Evolutionary conservation across 2,797 vertebrate species (phyloP).

Genomic region (Chaunax sp.): DNA sequence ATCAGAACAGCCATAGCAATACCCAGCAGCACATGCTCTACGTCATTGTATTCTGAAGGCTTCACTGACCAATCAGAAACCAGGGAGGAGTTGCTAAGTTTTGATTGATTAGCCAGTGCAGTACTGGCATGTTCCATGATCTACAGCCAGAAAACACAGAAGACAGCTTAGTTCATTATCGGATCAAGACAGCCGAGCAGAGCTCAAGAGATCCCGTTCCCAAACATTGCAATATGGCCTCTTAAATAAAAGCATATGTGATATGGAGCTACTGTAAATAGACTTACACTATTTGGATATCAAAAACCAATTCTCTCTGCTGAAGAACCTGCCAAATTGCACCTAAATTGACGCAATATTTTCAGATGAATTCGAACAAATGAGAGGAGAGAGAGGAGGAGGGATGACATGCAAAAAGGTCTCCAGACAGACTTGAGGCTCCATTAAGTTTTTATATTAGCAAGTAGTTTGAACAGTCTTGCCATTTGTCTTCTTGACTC

Average conservation of each 20-base stretch:
- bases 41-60: constrained; percentile 73
- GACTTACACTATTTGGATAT: too few relatives aligned
- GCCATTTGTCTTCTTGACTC: neutral
- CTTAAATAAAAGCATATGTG: too few relatives aligned
- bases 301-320: neutral
- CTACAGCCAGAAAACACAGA: constrained; percentile 53
- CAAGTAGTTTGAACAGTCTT: neutral
- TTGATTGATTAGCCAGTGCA: constrained; percentile 55
- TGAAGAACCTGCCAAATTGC: neutral
- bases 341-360: neutral
- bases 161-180: constrained; percentile 5
- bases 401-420: too few relatives aligned
- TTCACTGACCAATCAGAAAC: neutral
- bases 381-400: neutral
- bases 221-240: too few relatives aligned
- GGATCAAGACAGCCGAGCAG: neutral
- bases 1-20: constrained; percentile 91
- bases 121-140: constrained; percentile 68
- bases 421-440: neutral
- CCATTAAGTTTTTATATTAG: neutral
- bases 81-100: constrained; percentile 43
- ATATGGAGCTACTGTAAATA: too few relatives aligned
- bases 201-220: neutral
- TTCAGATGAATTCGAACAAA: neutral
- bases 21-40: constrained; percentile 87